These are phyloP conservation scores for Danio choprae DNA, from an alignment of 2,797 vertebrate genomes.

Conservation along the genomic window DNA sequence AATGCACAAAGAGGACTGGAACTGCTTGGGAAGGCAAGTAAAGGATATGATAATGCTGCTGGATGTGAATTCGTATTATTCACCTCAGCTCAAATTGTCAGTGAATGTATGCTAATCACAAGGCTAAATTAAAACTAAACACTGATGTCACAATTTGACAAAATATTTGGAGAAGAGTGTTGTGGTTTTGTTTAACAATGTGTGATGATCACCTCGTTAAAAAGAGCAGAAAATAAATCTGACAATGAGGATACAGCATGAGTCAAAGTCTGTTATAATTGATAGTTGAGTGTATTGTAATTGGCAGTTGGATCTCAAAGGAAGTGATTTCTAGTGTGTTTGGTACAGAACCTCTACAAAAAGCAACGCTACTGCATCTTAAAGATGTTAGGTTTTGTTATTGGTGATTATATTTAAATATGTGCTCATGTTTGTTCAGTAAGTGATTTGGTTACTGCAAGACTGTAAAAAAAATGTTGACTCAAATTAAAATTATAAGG, in stretches of 20 bases:
- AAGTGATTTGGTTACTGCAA: no score
- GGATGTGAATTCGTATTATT: not conserved
- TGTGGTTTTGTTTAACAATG: not conserved
- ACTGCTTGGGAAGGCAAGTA: not conserved
- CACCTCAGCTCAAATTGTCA: not conserved
- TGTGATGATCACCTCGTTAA: not conserved
- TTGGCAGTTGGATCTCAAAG: no score
- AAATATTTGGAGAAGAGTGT: not conserved
- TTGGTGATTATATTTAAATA: no score
- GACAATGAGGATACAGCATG: not conserved
- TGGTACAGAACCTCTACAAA: no score
- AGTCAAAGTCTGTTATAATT: not conserved
- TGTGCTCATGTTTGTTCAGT: no score
- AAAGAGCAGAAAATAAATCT: not conserved
- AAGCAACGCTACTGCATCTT: no score
- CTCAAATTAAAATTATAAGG: no score
- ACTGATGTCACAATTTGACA: not conserved
- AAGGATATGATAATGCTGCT: not conserved
- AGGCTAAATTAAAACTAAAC: not conserved
- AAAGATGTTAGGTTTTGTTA: no score
- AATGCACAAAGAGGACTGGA: not conserved
- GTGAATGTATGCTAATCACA: not conserved
- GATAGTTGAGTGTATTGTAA: no score
- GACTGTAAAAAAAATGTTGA: no score
- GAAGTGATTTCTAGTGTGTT: no score